Evolutionary conservation across 2,113 vertebrate species (phyloP).

Genomic region (Mustela lutreola): DNA sequence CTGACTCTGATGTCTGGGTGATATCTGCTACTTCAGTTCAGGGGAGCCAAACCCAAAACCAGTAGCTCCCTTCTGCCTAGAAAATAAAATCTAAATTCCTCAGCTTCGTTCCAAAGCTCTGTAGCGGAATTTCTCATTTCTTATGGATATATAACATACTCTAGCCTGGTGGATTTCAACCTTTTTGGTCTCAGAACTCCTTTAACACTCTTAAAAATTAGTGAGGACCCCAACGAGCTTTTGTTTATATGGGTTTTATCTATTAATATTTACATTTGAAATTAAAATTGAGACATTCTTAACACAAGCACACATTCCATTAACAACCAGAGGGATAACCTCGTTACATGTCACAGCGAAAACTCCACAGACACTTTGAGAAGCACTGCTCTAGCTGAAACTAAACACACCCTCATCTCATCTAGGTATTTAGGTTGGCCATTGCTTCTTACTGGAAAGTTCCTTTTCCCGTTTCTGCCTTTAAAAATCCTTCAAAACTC

Average conservation of each 20-base stretch:
- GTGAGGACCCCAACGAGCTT: not conserved
- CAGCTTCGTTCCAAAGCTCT: not conserved
- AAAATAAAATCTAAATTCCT: slow-evolving; percentile 62
- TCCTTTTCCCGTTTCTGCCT: not conserved
- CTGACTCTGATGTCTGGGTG: slow-evolving; percentile 18
- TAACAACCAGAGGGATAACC: not conserved
- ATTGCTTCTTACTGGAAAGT: slow-evolving; percentile 49
- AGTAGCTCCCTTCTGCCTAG: not conserved
- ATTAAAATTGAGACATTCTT: slow-evolving; percentile 35
- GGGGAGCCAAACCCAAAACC: slow-evolving; percentile 46
- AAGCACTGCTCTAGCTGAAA: not conserved
- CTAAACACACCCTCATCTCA: not conserved
- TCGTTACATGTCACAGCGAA: not conserved
- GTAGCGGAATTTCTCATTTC: slow-evolving; percentile 39
- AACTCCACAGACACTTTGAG: not conserved
- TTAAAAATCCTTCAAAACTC: slow-evolving; percentile 60
- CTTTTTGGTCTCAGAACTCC: not conserved
- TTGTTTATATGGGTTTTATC: not conserved
- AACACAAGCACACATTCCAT: not conserved
- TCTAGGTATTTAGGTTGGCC: not conserved
- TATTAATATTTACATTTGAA: slow-evolving; percentile 36
- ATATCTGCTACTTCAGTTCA: slow-evolving; percentile 61
- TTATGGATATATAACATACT: slow-evolving; percentile 6
- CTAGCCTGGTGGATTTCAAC: slow-evolving; percentile 8
- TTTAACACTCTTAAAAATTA: slow-evolving; percentile 54